Evolutionary conservation across 2,888 invertebrate genomes (phyloP).

Genomic region (Pollenia amentaria): DNA sequence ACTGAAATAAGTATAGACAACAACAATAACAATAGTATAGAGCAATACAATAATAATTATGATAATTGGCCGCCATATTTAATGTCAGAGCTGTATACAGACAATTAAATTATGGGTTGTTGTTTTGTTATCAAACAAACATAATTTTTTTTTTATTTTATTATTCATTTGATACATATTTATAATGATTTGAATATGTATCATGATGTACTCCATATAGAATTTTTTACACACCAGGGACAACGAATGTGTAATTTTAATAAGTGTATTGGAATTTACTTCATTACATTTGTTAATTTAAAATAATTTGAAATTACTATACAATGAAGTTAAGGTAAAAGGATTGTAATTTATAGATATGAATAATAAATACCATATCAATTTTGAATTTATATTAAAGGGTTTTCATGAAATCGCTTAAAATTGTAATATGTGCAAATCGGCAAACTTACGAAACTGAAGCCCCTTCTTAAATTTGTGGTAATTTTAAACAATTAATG

Average conservation of each 20-base stretch:
- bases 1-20: background rate
- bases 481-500: too few relatives aligned
- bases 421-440: too few relatives aligned
- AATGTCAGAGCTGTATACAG: conserved; percentile 53
- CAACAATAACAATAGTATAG: conserved; percentile 12
- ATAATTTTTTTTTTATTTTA: conserved; percentile 33
- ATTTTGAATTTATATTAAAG: too few relatives aligned
- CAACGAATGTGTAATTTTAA: conserved; percentile 10
- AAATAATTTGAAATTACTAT: background rate
- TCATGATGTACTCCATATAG: too few relatives aligned
- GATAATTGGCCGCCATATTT: conserved; percentile 67
- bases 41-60: conserved; percentile 50
- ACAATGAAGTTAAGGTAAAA: too few relatives aligned
- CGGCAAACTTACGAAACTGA: too few relatives aligned
- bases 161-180: conserved; percentile 49
- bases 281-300: conserved; percentile 1
- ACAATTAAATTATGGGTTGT: conserved; percentile 54
- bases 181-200: conserved; percentile 27
- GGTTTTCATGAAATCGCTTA: too few relatives aligned
- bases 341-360: too few relatives aligned
- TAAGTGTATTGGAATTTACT: conserved; percentile 12
- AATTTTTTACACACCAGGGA: background rate
- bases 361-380: too few relatives aligned
- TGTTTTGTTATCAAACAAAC: conserved; percentile 32
- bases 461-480: too few relatives aligned